Evolutionary conservation across 1,140 invertebrate species (phyloP), one percentile per base, ranked within the genome.

Genomic region (Chironomus tepperi): DNA sequence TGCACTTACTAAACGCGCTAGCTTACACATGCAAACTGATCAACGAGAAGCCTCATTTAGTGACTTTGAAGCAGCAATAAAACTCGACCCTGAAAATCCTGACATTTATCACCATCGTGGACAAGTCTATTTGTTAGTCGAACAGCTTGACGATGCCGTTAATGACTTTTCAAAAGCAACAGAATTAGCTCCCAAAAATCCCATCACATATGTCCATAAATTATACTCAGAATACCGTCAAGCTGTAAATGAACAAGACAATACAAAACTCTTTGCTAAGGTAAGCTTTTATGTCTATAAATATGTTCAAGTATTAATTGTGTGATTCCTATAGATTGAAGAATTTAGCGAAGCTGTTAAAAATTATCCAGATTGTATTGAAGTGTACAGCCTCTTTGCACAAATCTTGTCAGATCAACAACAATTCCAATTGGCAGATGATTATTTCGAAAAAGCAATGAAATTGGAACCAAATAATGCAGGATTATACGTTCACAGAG

Each of bases 1-100:
- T 87, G 93, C 94, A 9, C 83, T 97, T n/a, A 92, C 98, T 57
- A 98, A 97, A 82, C 85, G 92, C 77, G 94, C 93, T 3, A 91
- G 90, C 8, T 83, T 96, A 73, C 87, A 89, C 77, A 90, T 96
- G 78, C 93, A 97, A 80, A 82, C 89, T 73, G 90, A 93, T 76
- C 85, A 91, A 76, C 83, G 88, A 16, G 88, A 90, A 10, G 87
- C 89, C 76, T 91, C 91, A 77, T 84, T 95, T 73, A 84, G 86
- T 74, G 92, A 94, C 82, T 97, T 97, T 82, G 84, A 88, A 9
- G 80, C 80, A 77, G 96, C 96, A 21, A 87, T 89, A 64, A 83
- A 88, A 78, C 78, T 96, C 9, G 90, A 93, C 79, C 87, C 93
- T 0, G 84, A 90, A 7, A 95, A 93, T 83, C 87, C 90, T 8